Evolutionary conservation across 2,113 vertebrate species (phyloP), one percentile per base, ranked within the genome.

Genomic region (Hiodon alosoides): DNA sequence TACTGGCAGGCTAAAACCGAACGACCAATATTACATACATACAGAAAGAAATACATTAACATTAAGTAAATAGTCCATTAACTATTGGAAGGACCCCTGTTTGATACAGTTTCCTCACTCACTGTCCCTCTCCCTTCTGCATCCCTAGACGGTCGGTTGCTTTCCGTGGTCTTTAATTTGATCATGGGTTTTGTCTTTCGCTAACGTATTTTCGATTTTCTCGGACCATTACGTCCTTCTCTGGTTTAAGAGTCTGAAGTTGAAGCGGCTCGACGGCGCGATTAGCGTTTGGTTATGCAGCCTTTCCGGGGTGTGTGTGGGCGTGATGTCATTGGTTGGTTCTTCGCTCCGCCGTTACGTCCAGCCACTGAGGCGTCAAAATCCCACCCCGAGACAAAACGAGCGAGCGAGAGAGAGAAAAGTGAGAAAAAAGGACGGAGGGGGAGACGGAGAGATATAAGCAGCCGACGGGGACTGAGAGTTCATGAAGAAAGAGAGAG

Each of bases 261-360:
- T 59, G 70, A 71, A 31, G 31, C 31, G 31, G 31, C 31, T 31
- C 31, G 31, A 31, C 31, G 31, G 31, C 31, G 13, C 17, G 57
- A 60, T 31, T 58, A 4, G 11, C n/a, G 57, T 48, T 47, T 17
- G 17, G 47, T 54, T 51, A 7, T 14, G 52, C 13, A 52, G 50
- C 13, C 16, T 17, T 7, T 7, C 7, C 7, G 13, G 7, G 62
- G 57, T 50, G 54, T 72, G 55, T 73, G 70, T 55, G 67, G 50
- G 59, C 76, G 82, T 82, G 84, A 80, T 81, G 83, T 62, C 66
- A 71, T 69, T 67, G 17, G 76, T 82, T 81, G 81, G 81, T 81
- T 31, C 31, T 31, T 31, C 31, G 31, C 31, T 31, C 31, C 31
- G 31, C 31, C 31, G 31, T 31, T 31, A 31, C 2, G 31, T 31